Percentiles rank a stretch among this genome's conserved stretches.
Conservation (phyloP, 1,140 invertebrate species). For the Episyrphus balteatus region DNA sequence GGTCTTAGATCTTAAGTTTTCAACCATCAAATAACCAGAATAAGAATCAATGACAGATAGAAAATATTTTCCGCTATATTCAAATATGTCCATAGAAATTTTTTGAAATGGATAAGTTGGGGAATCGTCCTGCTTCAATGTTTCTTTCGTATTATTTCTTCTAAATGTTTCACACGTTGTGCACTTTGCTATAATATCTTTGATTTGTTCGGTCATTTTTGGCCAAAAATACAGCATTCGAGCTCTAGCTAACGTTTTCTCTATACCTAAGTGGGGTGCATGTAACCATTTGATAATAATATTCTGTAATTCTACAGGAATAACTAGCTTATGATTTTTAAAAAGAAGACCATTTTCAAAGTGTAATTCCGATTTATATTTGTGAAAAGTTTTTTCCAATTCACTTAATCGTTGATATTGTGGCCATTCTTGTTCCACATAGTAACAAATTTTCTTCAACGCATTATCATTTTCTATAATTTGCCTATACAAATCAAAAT, state of each 20-base stretch:
- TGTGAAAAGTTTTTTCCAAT: neutral
- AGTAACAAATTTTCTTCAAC: neutral
- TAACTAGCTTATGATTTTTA: conserved; percentile 3
- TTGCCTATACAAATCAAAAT: conserved; percentile 1
- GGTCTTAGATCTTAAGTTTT: neutral
- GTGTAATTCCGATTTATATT: conserved; percentile 7
- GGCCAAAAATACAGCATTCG: conserved; percentile 5
- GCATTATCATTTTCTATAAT: neutral
- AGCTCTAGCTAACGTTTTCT: no score
- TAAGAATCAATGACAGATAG: no score
- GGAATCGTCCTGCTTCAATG: neutral
- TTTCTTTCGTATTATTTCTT: conserved; percentile 7
- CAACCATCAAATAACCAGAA: neutral
- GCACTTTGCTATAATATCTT: conserved; percentile 1
- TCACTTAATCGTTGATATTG: neutral
- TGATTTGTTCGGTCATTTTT: conserved; percentile 5
- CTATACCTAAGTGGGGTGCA: conserved; percentile 7
- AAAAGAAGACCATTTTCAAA: conserved; percentile 7
- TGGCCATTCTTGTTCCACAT: conserved; percentile 1
- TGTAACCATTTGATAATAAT: conserved; percentile 7
- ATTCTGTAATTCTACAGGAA: conserved; percentile 3
- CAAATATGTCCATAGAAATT: conserved; percentile 3
- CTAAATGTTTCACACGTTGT: conserved; percentile 8
- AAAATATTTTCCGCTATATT: conserved; percentile 1
- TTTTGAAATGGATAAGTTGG: conserved; percentile 4